Evolutionary conservation across 2,797 vertebrate species (phyloP), one percentile per base, ranked within the genome.

Genomic region (Sebastiscus tertius): DNA sequence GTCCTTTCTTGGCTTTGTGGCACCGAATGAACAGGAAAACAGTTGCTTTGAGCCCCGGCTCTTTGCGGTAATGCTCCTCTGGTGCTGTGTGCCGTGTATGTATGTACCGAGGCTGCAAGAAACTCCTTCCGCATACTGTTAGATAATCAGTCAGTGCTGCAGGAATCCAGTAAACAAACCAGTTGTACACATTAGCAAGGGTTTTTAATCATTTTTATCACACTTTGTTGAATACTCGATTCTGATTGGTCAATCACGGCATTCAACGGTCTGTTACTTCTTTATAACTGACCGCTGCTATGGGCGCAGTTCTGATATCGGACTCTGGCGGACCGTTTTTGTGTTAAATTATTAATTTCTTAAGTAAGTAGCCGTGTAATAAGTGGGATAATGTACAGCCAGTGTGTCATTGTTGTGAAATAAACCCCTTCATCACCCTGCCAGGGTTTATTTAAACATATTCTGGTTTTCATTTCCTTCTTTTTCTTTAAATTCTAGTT

Each of bases 51-150:
- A 77, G 82, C 39, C 26, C 7, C 1, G 33, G 29, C 20, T 72
- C 74, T 70, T 87, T 66, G 24, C 62, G 2, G 26, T 72, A 77
- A 66, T 52, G 60, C 60, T 78, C 67, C 61, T 81, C 64, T 77
- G 68, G 64, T 70, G 79, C 64, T 36, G 11, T 65, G 31, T 26
- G 16, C 16, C 16, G 4, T 20, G 58, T 10, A n/a, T 10, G 31
- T 74, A 34, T 39, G 42, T 46, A 46, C 42, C 0, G 12, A 75
- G 29, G 24, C 46, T 3, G 1, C 16, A n/a, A 64, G 65, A 63
- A 84, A 71, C 67, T 76, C 56, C 39, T 66, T 72, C 59, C 16
- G 22, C 3, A 2, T 62, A 26, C 36, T 61, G 62, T 59, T 42
- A 36, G 71, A 49, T 63, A n/a, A 76, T 83, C 69, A 31, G 46